Conservation (phyloP, 2,113 vertebrate species). For the Heterocephalus glaber region DNA sequence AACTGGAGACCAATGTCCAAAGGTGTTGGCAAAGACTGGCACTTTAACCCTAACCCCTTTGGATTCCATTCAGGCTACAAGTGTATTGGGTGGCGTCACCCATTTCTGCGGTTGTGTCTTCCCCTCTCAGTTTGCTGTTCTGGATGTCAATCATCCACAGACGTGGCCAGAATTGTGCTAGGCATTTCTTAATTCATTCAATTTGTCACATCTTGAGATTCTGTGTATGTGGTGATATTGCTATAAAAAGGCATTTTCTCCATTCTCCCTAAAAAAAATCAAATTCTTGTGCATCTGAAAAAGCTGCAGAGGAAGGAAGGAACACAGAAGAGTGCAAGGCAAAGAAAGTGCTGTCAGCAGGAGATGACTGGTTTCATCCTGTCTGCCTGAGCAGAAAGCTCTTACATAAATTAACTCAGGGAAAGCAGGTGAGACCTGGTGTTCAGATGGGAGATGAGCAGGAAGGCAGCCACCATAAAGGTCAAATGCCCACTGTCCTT, state of each 20-base stretch:
- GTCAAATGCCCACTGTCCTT: conserved; percentile 49
- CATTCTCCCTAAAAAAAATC: neutral
- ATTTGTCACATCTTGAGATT: neutral
- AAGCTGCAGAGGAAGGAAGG: neutral
- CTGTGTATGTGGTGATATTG: neutral
- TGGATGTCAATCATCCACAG: neutral
- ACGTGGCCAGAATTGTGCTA: neutral
- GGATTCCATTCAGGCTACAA: neutral
- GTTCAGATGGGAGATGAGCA: neutral
- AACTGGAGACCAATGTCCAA: neutral
- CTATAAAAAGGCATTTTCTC: neutral
- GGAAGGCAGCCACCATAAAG: neutral
- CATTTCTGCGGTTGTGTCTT: neutral
- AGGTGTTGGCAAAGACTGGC: neutral
- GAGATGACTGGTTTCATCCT: conserved; percentile 54
- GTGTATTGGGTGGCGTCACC: neutral
- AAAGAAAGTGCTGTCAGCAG: conserved; percentile 47
- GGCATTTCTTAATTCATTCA: neutral
- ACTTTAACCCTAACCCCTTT: neutral
- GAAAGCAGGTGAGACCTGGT: conserved; percentile 6
- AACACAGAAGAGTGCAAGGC: neutral
- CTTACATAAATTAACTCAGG: conserved; percentile 21
- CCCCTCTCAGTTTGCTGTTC: neutral
- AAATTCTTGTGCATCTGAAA: neutral
- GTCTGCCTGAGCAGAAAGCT: conserved; percentile 36